Percentiles rank a stretch among this genome's conserved stretches.
Conservation (phyloP, 2,797 vertebrate species). For the Manis crassicaudata region DNA sequence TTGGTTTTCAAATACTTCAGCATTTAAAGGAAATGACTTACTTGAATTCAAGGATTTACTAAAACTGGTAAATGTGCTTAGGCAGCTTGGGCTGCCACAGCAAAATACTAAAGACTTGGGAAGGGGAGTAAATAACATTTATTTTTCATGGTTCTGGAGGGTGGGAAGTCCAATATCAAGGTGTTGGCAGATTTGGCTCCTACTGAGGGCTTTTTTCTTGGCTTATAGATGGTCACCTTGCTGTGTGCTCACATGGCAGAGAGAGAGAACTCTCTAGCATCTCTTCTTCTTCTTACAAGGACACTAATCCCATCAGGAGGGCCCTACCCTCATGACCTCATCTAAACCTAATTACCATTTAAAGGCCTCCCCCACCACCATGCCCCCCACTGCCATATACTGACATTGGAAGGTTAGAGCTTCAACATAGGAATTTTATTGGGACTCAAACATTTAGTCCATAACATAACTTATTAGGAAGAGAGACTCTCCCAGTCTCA, state of each 20-base stretch:
- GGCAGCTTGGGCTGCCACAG: neutral
- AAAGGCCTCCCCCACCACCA: no score
- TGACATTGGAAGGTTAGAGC: neutral
- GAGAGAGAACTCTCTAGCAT: neutral
- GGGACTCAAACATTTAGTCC: neutral
- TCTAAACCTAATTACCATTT: neutral
- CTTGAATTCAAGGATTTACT: slow-evolving; percentile 2
- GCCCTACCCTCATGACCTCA: neutral
- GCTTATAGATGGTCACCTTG: neutral
- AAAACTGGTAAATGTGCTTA: neutral
- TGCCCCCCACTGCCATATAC: neutral
- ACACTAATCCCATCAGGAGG: neutral
- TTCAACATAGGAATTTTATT: neutral
- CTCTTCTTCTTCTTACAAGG: neutral
- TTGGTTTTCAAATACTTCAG: slow-evolving; percentile 18
- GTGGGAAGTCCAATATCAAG: neutral
- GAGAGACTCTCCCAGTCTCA: neutral
- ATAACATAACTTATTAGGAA: neutral
- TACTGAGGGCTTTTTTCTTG: neutral
- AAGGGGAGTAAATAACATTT: neutral
- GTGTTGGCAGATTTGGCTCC: neutral
- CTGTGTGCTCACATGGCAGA: neutral
- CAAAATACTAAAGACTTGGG: neutral
- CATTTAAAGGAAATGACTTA: slow-evolving; percentile 11
- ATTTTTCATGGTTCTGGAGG: neutral